These are phyloP conservation scores for Antechinus stuartii DNA, from an alignment of 2,113 vertebrate species.

Conservation along the genomic window DNA sequence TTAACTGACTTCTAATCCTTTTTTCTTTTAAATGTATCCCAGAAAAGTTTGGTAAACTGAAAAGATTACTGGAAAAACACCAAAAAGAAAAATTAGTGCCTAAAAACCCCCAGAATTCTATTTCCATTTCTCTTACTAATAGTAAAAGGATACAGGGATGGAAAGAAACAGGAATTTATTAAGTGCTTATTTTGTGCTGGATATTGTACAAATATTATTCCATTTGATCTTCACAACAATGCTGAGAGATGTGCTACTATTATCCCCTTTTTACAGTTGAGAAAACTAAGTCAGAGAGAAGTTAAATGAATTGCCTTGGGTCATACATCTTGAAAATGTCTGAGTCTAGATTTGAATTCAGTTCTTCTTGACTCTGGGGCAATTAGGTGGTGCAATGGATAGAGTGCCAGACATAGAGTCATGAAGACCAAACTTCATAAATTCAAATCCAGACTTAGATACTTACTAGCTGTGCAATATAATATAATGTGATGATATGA, in stretches of 20 bases:
- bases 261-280: background rate
- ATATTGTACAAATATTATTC: background rate
- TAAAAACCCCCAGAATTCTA: background rate
- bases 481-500: too few relatives aligned
- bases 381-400: background rate
- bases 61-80: background rate
- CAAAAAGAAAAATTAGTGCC: slow-evolving; percentile 21
- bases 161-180: background rate
- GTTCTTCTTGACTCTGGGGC: background rate
- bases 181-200: background rate
- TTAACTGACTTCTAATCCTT: background rate
- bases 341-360: background rate
- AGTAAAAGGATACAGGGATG: background rate
- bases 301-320: background rate
- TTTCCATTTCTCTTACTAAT: background rate
- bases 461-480: background rate
- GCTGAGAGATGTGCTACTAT: background rate
- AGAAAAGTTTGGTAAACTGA: background rate
- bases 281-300: background rate
- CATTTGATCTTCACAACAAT: background rate
- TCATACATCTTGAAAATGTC: background rate
- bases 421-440: background rate
- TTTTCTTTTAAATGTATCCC: slow-evolving; percentile 4
- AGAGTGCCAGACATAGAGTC: background rate
- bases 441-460: background rate